Conservation (phyloP, 2,797 vertebrate species). For the Chiroxiphia lanceolata region DNA sequence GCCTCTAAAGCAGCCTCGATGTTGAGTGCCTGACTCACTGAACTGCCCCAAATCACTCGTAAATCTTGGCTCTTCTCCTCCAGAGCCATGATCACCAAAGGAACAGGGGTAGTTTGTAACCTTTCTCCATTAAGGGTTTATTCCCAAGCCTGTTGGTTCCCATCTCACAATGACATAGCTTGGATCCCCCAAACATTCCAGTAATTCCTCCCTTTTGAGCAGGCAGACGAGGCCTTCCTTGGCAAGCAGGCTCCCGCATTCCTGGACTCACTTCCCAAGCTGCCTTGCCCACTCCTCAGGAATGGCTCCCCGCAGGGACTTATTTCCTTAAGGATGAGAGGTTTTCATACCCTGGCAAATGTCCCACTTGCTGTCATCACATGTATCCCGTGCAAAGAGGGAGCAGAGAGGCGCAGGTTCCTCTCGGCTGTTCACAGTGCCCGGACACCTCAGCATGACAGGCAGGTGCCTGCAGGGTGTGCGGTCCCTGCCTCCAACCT, state of each 20-base stretch:
- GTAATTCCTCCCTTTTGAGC: constrained; percentile 50
- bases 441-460: background rate
- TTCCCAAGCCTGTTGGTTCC: constrained; percentile 38
- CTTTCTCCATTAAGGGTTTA: constrained; percentile 17
- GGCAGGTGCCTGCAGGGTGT: constrained; percentile 16
- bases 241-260: constrained; percentile 53
- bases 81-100: background rate
- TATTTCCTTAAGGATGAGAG: constrained; percentile 60
- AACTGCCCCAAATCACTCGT: background rate
- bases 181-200: constrained; percentile 62
- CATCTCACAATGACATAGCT: constrained; percentile 50
- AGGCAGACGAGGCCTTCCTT: background rate
- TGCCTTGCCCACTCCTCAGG: constrained; percentile 63
- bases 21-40: background rate
- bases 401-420: background rate
- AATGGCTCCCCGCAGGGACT: constrained; percentile 56
- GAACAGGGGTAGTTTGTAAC: background rate
- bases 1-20: background rate
- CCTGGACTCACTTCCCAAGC: constrained; percentile 50
- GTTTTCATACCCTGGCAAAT: constrained; percentile 59
- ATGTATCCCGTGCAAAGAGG: background rate
- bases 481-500: background rate
- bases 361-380: constrained; percentile 58
- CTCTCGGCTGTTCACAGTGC: background rate
- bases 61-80: constrained; percentile 1